phyloP scores from a whole-genome alignment of 2,113 vertebrate genomes.

The Neoarius graeffei region DNA sequence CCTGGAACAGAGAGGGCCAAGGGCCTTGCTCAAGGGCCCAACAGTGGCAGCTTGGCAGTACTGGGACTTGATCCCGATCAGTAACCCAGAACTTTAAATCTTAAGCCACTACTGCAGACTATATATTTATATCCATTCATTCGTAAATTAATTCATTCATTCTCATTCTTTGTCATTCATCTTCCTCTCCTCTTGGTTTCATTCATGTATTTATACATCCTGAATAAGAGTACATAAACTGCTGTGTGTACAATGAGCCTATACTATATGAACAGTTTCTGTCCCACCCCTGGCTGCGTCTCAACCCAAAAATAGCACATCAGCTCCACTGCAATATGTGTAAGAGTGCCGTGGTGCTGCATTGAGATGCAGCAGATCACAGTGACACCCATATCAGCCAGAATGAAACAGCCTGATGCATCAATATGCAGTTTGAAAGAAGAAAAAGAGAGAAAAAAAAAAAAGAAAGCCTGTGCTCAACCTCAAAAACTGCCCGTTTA shows the following conservation, averaged over 20 bases:
- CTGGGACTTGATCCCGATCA: too few species aligned
- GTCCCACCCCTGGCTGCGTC: not conserved
- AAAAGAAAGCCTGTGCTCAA: not conserved
- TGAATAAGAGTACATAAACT: not conserved
- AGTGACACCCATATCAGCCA: conserved; percentile 8
- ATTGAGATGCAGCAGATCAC: conserved; percentile 13
- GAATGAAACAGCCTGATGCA: not conserved
- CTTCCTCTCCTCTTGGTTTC: not conserved
- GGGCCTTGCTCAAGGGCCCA: too few species aligned
- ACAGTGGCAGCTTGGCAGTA: too few species aligned
- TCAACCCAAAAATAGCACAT: conserved; percentile 39
- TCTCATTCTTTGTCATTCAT: not conserved
- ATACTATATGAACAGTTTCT: conserved; percentile 5
- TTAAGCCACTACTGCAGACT: not conserved
- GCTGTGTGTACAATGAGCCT: not conserved
- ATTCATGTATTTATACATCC: not conserved
- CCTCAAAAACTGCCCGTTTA: not conserved
- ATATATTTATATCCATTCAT: not conserved
- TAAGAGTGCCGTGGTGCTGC: not conserved
- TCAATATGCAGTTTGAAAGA: not conserved
- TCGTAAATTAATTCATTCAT: not conserved
- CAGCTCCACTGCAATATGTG: conserved; percentile 31
- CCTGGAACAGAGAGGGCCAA: too few species aligned
- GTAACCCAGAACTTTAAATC: too few species aligned
- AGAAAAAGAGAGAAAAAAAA: not conserved